These are phyloP conservation scores for Alentia gelatinosa DNA, from an alignment of 2,888 invertebrate genomes.

Conservation along the genomic window DNA sequence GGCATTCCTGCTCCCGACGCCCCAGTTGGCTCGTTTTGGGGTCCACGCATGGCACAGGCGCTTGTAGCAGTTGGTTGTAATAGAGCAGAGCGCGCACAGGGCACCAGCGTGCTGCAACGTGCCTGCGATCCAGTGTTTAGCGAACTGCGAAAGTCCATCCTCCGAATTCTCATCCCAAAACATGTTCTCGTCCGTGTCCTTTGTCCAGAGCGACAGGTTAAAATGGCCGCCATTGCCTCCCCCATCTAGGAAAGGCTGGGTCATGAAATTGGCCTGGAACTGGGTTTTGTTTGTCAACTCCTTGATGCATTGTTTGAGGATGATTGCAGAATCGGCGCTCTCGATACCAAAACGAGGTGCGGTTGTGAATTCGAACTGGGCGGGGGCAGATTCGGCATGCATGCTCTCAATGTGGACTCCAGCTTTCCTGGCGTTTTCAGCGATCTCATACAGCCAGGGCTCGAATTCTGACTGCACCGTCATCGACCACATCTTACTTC, in stretches of 20 bases:
- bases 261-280: conserved; percentile 53
- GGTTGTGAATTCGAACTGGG: conserved; percentile 53
- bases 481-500: neutral
- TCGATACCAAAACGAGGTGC: conserved; percentile 43
- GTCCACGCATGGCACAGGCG: conserved; percentile 51
- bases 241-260: neutral
- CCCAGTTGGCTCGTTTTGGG: conserved; percentile 58
- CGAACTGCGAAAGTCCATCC: conserved; percentile 54
- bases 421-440: neutral
- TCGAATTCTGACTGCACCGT: neutral
- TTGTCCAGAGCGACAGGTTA: conserved; percentile 63
- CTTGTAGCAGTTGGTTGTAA: conserved; percentile 64
- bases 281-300: conserved; percentile 37
- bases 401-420: neutral
- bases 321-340: conserved; percentile 31
- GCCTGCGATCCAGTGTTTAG: conserved; percentile 61
- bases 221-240: conserved; percentile 62
- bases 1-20: conserved; percentile 45
- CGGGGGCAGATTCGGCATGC: conserved; percentile 14
- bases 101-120: conserved; percentile 60
- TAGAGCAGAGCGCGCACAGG: conserved; percentile 60
- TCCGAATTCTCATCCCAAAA: conserved; percentile 54
- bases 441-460: neutral
- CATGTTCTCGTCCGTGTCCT: conserved; percentile 13
- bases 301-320: conserved; percentile 54